A percentile compares a stretch with the other conserved stretches of the same genome.
Evolutionary conservation across 2,113 vertebrate species (phyloP).

Genomic region (Prolemur simus): DNA sequence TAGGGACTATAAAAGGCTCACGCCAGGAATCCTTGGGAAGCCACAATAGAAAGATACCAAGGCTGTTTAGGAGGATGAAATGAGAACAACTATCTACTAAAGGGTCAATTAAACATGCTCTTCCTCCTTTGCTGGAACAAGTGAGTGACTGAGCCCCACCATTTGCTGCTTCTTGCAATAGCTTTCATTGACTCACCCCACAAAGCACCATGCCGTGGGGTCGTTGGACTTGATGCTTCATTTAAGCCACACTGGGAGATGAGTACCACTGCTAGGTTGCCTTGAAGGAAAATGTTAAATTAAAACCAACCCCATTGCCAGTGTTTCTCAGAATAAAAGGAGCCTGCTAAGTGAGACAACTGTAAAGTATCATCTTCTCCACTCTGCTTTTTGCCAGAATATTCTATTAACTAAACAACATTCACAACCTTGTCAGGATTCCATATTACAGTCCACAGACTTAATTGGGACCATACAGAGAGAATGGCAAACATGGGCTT

Average conservation of each 20-base stretch:
- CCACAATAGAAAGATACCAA: constrained; percentile 65
- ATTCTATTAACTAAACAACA: constrained; percentile 71
- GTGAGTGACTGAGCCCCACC: neutral
- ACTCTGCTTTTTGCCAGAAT: constrained; percentile 60
- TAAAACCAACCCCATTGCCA: constrained; percentile 66
- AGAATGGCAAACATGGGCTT: constrained; percentile 34
- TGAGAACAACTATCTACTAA: constrained; percentile 33
- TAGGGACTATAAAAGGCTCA: constrained; percentile 59
- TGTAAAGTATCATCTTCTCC: constrained; percentile 50
- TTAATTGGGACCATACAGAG: constrained; percentile 70
- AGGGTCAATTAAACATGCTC: constrained; percentile 38
- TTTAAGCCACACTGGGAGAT: constrained; percentile 55
- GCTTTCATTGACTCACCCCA: constrained; percentile 41
- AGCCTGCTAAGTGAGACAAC: constrained; percentile 57
- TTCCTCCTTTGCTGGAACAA: constrained; percentile 41
- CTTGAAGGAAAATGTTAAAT: constrained; percentile 72
- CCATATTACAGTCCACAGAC: constrained; percentile 58
- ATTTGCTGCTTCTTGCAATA: constrained; percentile 42
- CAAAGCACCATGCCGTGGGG: neutral
- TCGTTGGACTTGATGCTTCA: constrained; percentile 44
- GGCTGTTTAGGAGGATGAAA: constrained; percentile 38
- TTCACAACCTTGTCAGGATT: constrained; percentile 64
- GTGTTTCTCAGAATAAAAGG: constrained; percentile 63
- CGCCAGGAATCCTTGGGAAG: constrained; percentile 57
- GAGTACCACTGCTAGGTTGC: constrained; percentile 46